Evolutionary conservation across 2,113 vertebrate genomes (phyloP).

Genomic region (Sisor rabdophorus): DNA sequence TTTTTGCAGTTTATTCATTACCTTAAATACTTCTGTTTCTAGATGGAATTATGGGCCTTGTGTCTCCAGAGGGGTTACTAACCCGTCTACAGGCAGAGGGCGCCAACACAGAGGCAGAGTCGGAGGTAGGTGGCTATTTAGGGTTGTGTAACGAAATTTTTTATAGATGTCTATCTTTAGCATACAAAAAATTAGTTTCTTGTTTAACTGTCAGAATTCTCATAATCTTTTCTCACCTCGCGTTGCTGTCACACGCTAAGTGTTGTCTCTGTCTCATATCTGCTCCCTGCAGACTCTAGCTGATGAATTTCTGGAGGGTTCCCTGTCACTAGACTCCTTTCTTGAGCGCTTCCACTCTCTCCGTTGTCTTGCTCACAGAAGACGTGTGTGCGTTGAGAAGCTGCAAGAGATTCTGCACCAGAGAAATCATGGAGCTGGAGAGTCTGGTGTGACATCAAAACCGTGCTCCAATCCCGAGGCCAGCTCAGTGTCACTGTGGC

Average conservation of each 20-base stretch:
- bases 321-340: conserved; percentile 79
- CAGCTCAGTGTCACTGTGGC: conserved; percentile 52
- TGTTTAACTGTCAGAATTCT: neutral
- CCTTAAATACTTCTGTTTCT: neutral
- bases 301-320: conserved; percentile 84
- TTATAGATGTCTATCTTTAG: neutral
- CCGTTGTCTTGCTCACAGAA: conserved; percentile 79
- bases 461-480: conserved; percentile 40
- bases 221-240: neutral
- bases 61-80: conserved; percentile 77
- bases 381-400: conserved; percentile 85
- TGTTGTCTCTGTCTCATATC: neutral
- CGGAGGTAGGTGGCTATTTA: conserved; percentile 73
- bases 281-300: conserved; percentile 74
- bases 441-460: conserved; percentile 56
- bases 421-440: conserved; percentile 51
- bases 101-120: conserved; percentile 83
- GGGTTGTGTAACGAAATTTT: neutral
- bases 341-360: conserved; percentile 78
- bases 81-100: conserved; percentile 85
- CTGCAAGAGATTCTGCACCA: conserved; percentile 83
- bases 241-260: neutral
- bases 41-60: conserved; percentile 77
- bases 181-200: neutral
- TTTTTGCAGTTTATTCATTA: neutral